These are phyloP conservation scores for Andrena haemorrhoa DNA, from an alignment of 2,888 invertebrate species.

Conservation along the genomic window DNA sequence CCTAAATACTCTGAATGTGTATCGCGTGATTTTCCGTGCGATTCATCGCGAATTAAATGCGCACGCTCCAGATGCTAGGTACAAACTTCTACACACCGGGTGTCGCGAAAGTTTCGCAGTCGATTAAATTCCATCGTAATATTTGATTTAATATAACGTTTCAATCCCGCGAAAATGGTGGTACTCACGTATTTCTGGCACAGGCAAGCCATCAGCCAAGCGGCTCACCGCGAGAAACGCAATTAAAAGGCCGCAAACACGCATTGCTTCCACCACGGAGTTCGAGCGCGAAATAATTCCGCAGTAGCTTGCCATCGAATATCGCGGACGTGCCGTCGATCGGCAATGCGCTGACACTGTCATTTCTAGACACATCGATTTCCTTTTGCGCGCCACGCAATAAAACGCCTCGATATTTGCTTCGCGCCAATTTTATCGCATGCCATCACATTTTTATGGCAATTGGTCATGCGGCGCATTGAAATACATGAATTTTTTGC, in stretches of 20 bases:
- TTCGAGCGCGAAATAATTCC: constrained; percentile 48
- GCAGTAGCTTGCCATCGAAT: constrained; percentile 17
- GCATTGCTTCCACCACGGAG: constrained; percentile 52
- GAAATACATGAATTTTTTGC: too few species aligned
- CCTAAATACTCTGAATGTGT: constrained; percentile 36
- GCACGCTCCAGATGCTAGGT: constrained; percentile 19
- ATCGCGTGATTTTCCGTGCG: constrained; percentile 37
- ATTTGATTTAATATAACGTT: too few species aligned
- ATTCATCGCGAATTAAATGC: constrained; percentile 45
- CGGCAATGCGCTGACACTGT: constrained; percentile 56
- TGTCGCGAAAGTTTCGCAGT: not conserved
- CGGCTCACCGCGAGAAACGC: not conserved
- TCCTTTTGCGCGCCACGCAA: constrained; percentile 38
- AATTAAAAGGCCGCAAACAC: not conserved
- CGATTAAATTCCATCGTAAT: too few species aligned
- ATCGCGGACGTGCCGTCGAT: constrained; percentile 25
- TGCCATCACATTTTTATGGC: not conserved
- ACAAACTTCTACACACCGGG: not conserved
- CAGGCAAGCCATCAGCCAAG: not conserved
- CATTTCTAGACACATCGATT: constrained; percentile 36
- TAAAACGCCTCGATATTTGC: constrained; percentile 8
- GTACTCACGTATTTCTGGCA: constrained; percentile 57
- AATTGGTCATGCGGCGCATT: too few species aligned
- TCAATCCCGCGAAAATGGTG: not conserved
- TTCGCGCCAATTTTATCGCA: constrained; percentile 16